Evolutionary conservation across 2,888 invertebrate species (phyloP).

Genomic region (Habroteleia sp.): DNA sequence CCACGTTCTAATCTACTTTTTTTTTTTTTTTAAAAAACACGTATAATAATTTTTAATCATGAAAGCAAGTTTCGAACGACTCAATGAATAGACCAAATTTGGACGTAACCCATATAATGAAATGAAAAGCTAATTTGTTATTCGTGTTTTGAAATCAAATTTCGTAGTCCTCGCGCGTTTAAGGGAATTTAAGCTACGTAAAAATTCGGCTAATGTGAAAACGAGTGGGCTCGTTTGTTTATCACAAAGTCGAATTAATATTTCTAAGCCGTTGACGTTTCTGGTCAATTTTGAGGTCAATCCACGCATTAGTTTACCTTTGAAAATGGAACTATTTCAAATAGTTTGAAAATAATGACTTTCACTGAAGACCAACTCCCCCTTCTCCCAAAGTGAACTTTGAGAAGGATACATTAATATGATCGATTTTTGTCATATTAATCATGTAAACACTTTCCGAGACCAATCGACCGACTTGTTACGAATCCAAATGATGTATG

Average conservation of each 20-base stretch:
- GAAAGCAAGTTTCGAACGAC: conserved; percentile 1
- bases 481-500: conserved; percentile 35
- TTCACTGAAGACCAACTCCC: conserved; percentile 28
- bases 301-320: conserved; percentile 21
- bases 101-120: conserved; percentile 5
- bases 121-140: conserved; percentile 1
- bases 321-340: conserved; percentile 22
- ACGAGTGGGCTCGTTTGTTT: conserved; percentile 11
- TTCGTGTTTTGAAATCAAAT: conserved; percentile 28
- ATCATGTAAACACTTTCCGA: conserved; percentile 45
- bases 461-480: conserved; percentile 17
- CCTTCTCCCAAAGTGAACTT: too few species aligned
- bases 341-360: conserved; percentile 19
- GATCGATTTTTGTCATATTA: conserved; percentile 49
- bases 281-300: conserved; percentile 27
- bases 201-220: conserved; percentile 32
- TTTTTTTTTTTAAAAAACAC: too few species aligned
- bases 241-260: conserved; percentile 20
- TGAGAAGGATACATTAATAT: conserved; percentile 22
- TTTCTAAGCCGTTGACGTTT: conserved; percentile 5
- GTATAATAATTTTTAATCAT: neutral
- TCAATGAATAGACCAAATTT: conserved; percentile 21
- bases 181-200: conserved; percentile 15
- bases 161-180: conserved; percentile 26
- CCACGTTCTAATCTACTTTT: too few species aligned